Conservation (phyloP, 2,113 vertebrate species). For the Siniperca chuatsi region DNA sequence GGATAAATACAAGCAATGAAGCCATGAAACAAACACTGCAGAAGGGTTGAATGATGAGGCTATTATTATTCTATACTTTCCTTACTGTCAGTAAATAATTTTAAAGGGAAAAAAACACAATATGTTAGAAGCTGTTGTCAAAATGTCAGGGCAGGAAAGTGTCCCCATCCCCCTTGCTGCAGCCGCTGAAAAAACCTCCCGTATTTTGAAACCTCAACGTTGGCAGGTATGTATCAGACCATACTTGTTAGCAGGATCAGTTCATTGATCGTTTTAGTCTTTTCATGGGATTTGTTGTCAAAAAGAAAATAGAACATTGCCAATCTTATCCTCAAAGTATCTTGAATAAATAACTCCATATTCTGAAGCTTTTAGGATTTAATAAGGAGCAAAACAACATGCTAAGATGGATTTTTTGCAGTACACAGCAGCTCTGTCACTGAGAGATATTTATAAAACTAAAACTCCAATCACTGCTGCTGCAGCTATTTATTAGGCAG, state of each 20-base stretch:
- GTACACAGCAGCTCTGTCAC: conserved; percentile 23
- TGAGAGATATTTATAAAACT: conserved; percentile 15
- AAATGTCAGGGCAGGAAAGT: too few species aligned
- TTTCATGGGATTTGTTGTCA: conserved; percentile 2
- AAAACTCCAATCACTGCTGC: not conserved
- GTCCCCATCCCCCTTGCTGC: too few species aligned
- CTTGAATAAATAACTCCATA: not conserved
- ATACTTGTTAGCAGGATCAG: not conserved
- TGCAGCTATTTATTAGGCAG: conserved; percentile 39
- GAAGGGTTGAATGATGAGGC: not conserved
- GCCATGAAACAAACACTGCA: not conserved
- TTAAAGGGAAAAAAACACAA: not conserved
- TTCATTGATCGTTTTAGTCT: not conserved
- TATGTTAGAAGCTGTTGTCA: too few species aligned
- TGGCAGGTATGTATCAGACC: too few species aligned
- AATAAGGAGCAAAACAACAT: not conserved
- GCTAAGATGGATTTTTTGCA: not conserved
- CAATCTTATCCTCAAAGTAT: not conserved
- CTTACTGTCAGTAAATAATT: not conserved
- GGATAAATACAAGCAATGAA: not conserved
- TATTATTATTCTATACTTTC: not conserved
- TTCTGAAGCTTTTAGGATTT: not conserved
- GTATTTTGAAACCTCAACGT: too few species aligned
- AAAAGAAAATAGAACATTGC: not conserved
- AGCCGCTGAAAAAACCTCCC: too few species aligned